Evolutionary conservation across 1,140 invertebrate genomes (phyloP).

Genomic region (Caerostris extrusa): DNA sequence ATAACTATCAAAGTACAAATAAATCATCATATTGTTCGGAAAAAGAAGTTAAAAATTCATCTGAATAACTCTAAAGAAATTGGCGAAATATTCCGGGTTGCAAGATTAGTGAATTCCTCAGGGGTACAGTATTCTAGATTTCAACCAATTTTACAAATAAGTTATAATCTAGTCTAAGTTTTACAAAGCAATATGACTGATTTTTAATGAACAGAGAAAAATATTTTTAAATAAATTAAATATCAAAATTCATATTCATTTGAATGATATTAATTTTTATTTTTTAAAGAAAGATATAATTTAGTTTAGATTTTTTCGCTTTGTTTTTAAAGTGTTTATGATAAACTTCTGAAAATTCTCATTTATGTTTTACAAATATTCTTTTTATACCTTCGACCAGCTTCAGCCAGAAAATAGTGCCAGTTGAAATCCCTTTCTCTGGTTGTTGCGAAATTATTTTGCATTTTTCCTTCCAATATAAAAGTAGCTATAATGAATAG

Average conservation of each 20-base stretch:
- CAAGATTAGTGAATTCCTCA: no score
- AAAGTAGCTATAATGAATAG: not conserved
- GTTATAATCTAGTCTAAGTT: no score
- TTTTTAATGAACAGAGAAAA: not conserved
- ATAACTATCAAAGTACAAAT: no score
- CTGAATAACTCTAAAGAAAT: no score
- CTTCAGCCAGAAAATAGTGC: constrained; percentile 16
- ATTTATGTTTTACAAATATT: not conserved
- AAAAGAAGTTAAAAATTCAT: no score
- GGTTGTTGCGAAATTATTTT: not conserved
- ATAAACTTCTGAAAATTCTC: no score
- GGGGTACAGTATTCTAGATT: no score
- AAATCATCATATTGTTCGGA: no score
- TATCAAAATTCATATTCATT: not conserved
- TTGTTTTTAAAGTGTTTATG: not conserved
- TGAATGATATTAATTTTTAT: not conserved
- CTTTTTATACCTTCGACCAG: not conserved
- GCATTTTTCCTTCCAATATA: not conserved
- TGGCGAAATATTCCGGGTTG: no score
- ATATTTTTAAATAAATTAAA: not conserved
- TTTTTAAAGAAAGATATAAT: no score
- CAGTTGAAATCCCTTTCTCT: not conserved
- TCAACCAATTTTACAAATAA: no score
- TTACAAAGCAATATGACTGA: no score
- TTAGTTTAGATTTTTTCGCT: not conserved